Evolutionary conservation across 1,140 invertebrate species (phyloP).

Genomic region (Dinothrombium tinctorium): DNA sequence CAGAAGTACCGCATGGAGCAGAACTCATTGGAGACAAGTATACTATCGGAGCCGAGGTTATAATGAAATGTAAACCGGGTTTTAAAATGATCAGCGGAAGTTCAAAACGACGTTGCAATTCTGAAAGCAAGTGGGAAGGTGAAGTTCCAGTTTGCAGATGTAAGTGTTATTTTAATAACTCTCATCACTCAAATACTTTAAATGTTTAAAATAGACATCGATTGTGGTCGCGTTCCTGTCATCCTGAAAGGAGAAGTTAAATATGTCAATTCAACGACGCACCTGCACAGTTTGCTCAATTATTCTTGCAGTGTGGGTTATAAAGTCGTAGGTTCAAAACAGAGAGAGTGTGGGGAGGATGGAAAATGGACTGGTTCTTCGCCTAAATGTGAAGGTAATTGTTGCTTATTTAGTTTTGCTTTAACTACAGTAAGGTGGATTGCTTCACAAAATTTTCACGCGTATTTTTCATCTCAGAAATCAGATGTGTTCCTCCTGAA

Average conservation of each 20-base stretch:
- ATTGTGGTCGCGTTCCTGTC: conserved; percentile 58
- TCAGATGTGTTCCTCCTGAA: conserved; percentile 53
- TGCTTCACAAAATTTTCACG: too few species aligned
- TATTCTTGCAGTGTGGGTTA: conserved; percentile 59
- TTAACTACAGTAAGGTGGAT: too few species aligned
- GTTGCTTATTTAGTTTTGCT: too few species aligned
- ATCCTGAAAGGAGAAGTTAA: conserved; percentile 49
- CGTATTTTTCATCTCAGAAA: too few species aligned
- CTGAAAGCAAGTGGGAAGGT: conserved; percentile 54
- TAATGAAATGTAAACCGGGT: conserved; percentile 63
- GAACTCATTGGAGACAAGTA: conserved; percentile 62
- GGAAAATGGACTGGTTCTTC: conserved; percentile 54
- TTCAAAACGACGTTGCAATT: conserved; percentile 34
- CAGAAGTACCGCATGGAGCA: conserved; percentile 51
- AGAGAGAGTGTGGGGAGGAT: conserved; percentile 41
- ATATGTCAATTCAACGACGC: conserved; percentile 49
- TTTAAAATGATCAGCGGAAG: conserved; percentile 45
- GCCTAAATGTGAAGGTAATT: conserved; percentile 73
- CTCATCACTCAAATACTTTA: too few species aligned
- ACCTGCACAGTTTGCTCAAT: conserved; percentile 45
- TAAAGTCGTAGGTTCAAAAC: conserved; percentile 38
- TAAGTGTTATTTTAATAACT: too few species aligned
- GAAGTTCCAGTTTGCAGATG: conserved; percentile 54
- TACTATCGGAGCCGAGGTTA: conserved; percentile 56
- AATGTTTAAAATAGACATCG: too few species aligned